Evolutionary conservation across 2,888 invertebrate species (phyloP).

Genomic region (Anarsia innoxiella): DNA sequence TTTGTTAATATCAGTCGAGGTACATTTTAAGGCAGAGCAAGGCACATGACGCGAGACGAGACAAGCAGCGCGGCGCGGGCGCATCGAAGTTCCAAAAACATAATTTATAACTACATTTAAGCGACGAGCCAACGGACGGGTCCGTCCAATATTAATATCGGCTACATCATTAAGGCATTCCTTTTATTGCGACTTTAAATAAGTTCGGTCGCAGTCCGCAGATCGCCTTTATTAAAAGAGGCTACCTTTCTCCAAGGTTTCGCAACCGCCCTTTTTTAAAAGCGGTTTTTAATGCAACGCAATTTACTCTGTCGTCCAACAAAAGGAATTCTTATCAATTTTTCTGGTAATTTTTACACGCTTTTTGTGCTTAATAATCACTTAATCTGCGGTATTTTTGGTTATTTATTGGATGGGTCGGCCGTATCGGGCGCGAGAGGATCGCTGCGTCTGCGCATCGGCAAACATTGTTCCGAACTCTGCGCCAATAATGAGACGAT

Average conservation of each 20-base stretch:
- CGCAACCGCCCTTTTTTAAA: slow-evolving; percentile 62
- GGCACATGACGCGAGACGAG: slow-evolving; percentile 2
- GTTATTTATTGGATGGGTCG: slow-evolving; percentile 36
- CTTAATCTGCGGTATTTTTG: slow-evolving; percentile 47
- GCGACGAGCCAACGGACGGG: slow-evolving; percentile 43
- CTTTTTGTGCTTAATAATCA: slow-evolving; percentile 49
- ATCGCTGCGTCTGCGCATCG: slow-evolving; percentile 37
- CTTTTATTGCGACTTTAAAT: slow-evolving; percentile 73
- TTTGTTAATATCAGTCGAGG: too few species aligned
- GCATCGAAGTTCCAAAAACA: slow-evolving; percentile 46
- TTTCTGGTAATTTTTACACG: slow-evolving; percentile 41
- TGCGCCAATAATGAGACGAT: slow-evolving; percentile 35
- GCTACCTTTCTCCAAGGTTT: slow-evolving; percentile 70
- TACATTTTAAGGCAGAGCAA: background rate
- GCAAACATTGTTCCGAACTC: slow-evolving; percentile 29
- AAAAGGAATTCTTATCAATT: slow-evolving; percentile 56
- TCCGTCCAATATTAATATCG: slow-evolving; percentile 65
- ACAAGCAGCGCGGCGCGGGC: slow-evolving; percentile 5
- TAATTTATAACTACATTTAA: slow-evolving; percentile 69
- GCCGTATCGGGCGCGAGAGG: slow-evolving; percentile 23
- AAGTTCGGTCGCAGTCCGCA: slow-evolving; percentile 59
- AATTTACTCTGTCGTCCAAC: slow-evolving; percentile 41
- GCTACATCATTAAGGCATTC: slow-evolving; percentile 72
- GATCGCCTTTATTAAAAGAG: slow-evolving; percentile 61
- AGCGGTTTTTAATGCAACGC: slow-evolving; percentile 39